phyloP scores from a whole-genome alignment of 2,888 invertebrate genomes.

The Mechanitis mazaeus region DNA sequence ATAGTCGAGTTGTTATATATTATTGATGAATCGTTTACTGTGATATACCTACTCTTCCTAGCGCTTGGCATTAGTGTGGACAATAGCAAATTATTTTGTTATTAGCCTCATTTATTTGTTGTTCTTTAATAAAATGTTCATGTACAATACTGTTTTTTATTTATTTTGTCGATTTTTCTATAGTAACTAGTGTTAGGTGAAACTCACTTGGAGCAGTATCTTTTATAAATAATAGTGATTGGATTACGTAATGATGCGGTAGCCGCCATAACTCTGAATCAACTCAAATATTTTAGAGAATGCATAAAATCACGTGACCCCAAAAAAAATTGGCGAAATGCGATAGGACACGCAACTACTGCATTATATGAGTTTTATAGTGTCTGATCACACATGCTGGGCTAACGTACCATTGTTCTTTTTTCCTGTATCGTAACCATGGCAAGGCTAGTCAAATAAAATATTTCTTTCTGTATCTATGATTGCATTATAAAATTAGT shows the following conservation, averaged over 20 bases:
- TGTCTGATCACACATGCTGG: too few species aligned
- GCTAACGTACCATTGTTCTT: neutral
- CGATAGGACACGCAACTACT: too few species aligned
- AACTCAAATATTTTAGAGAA: too few species aligned
- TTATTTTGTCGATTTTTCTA: slow-evolving; percentile 10
- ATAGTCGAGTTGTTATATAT: slow-evolving; percentile 16
- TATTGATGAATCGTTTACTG: slow-evolving; percentile 46
- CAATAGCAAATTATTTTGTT: slow-evolving; percentile 52
- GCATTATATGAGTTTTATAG: too few species aligned
- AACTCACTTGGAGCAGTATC: neutral
- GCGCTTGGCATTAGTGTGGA: slow-evolving; percentile 44
- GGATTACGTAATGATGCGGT: slow-evolving; percentile 35
- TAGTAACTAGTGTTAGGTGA: neutral
- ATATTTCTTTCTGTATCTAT: neutral
- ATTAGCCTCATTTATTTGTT: slow-evolving; percentile 32
- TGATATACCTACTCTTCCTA: slow-evolving; percentile 61
- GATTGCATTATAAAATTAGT: slow-evolving; percentile 18
- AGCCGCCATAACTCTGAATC: slow-evolving; percentile 35
- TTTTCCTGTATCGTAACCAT: too few species aligned
- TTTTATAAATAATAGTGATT: slow-evolving; percentile 6
- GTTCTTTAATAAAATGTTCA: slow-evolving; percentile 36
- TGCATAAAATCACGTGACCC: too few species aligned
- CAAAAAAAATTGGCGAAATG: too few species aligned
- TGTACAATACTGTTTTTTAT: slow-evolving; percentile 29
- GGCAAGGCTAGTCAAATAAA: too few species aligned